Percentiles rank a stretch among this genome's conserved stretches.
Conservation (phyloP, 2,113 vertebrate species). For the Saguinus imperator region DNA sequence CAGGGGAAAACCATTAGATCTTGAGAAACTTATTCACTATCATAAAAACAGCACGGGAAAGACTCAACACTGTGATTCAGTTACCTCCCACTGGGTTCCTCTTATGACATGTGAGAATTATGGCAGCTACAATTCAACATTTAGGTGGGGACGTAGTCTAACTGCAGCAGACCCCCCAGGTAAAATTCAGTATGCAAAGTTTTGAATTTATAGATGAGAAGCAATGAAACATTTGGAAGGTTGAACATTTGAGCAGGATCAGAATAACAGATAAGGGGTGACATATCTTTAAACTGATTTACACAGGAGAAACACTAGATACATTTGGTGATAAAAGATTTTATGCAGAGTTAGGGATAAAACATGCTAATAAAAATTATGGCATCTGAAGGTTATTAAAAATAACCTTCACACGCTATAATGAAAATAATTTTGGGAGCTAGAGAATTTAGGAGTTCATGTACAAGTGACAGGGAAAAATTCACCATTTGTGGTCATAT, state of each 20-base stretch:
- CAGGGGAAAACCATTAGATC: too few relatives aligned
- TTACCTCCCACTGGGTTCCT: too few relatives aligned
- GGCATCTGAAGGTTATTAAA: background rate
- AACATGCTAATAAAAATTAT: conserved; percentile 33
- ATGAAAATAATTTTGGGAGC: conserved; percentile 38
- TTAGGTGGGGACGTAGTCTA: too few relatives aligned
- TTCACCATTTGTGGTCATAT: background rate
- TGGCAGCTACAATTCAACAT: too few relatives aligned
- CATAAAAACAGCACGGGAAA: too few relatives aligned
- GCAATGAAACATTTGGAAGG: background rate
- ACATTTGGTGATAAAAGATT: background rate
- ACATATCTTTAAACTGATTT: conserved; percentile 20
- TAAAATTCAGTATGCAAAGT: background rate
- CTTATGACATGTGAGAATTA: too few relatives aligned
- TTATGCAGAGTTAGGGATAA: background rate
- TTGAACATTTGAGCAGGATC: background rate
- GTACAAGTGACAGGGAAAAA: background rate
- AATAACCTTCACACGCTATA: background rate
- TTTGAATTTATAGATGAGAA: background rate
- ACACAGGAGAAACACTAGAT: background rate
- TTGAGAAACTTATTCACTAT: too few relatives aligned
- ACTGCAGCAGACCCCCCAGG: background rate
- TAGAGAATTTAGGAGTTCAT: background rate
- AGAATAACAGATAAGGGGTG: background rate
- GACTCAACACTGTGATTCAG: too few relatives aligned